phyloP scores from a whole-genome alignment of 2,888 invertebrate species.

The Girardia tigrina region DNA sequence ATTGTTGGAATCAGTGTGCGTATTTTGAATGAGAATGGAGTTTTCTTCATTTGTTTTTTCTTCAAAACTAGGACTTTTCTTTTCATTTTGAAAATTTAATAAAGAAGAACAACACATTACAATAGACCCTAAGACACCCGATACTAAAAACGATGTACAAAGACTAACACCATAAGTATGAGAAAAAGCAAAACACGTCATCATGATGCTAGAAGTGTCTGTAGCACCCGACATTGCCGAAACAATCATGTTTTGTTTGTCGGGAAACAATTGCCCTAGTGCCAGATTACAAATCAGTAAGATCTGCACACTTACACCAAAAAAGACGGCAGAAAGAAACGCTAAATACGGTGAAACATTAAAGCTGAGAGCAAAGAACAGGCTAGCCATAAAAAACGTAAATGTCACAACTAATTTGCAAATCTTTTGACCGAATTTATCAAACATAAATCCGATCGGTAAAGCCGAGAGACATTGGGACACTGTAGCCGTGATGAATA shows the following conservation, averaged over 20 bases:
- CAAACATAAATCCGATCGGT: slow-evolving; percentile 24
- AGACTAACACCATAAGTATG: neutral
- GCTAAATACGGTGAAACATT: neutral
- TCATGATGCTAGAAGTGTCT: slow-evolving; percentile 24
- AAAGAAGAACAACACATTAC: no score
- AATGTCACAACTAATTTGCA: neutral
- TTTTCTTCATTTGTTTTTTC: no score
- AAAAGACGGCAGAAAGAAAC: neutral
- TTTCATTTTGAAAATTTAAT: no score
- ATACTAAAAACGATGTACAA: neutral
- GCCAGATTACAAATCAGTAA: slow-evolving; percentile 27
- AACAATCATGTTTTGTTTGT: slow-evolving; percentile 6
- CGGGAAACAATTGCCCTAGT: slow-evolving; percentile 28
- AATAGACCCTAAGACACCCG: slow-evolving; percentile 23
- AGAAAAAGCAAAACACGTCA: neutral
- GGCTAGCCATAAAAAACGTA: slow-evolving; percentile 24
- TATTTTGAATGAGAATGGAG: no score
- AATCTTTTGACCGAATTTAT: neutral
- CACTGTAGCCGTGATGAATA: neutral
- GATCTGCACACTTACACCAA: neutral
- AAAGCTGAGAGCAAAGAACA: slow-evolving; percentile 24
- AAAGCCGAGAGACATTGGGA: slow-evolving; percentile 7
- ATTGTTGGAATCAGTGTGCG: no score
- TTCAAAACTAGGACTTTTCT: no score
- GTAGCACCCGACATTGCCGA: slow-evolving; percentile 21